Percentiles rank a stretch among this genome's conserved stretches.
These are phyloP conservation scores for Diogma glabrata DNA, from an alignment of 2,888 invertebrate species.

Conservation along the genomic window DNA sequence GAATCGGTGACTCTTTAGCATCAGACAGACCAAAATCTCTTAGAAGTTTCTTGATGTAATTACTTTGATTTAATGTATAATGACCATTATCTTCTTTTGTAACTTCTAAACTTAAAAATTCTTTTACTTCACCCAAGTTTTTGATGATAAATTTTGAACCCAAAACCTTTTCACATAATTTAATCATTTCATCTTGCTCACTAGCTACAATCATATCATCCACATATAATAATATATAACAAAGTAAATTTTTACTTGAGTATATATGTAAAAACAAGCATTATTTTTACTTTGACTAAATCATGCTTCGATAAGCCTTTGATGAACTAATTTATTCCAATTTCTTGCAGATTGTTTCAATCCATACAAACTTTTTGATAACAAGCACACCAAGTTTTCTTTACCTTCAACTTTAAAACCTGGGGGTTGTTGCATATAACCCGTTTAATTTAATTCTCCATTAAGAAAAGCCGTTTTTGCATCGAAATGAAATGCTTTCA, in stretches of 20 bases:
- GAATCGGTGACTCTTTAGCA: not conserved
- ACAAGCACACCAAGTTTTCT: not conserved
- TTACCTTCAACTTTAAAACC: not conserved
- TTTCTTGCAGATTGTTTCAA: conserved; percentile 19
- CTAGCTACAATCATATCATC: too few species aligned
- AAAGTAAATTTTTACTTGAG: too few species aligned
- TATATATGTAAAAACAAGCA: not conserved
- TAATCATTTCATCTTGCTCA: too few species aligned
- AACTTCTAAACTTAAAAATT: too few species aligned
- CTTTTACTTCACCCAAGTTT: too few species aligned
- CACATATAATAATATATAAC: too few species aligned
- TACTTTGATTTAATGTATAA: too few species aligned
- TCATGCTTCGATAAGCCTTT: not conserved
- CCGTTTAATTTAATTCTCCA: conserved; percentile 17
- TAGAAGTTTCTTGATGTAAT: not conserved
- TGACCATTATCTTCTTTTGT: too few species aligned
- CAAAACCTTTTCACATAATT: too few species aligned
- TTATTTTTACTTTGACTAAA: not conserved
- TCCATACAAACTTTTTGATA: conserved; percentile 18
- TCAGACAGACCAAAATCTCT: not conserved
- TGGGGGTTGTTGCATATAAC: conserved; percentile 12
- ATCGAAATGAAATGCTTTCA: conserved; percentile 15
- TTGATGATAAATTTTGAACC: too few species aligned
- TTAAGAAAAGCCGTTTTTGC: conserved; percentile 24
- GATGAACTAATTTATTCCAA: conserved; percentile 18